Conservation (phyloP, 2,888 invertebrate genomes). For the Reticulitermes lucifugus region DNA sequence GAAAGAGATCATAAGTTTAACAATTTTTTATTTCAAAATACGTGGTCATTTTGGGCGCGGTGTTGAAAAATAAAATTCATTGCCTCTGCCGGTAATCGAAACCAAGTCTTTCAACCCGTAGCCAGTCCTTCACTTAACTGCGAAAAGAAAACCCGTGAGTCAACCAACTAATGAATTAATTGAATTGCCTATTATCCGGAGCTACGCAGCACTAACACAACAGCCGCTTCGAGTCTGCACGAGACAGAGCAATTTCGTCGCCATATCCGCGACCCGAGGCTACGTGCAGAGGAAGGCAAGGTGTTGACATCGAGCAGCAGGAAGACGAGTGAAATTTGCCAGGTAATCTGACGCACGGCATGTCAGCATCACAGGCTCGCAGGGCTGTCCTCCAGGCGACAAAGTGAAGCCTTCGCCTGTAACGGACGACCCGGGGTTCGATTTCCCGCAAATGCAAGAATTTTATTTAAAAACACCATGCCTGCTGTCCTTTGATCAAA, state of each 20-base stretch:
- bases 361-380: not conserved
- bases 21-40: no score
- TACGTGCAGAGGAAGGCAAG: conserved; percentile 15
- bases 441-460: not conserved
- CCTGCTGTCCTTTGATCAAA: no score
- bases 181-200: not conserved
- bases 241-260: conserved; percentile 39
- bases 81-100: no score
- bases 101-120: no score
- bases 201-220: not conserved
- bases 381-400: not conserved
- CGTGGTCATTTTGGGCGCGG: no score
- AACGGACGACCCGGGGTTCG: not conserved
- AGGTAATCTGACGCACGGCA: conserved; percentile 32
- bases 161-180: no score
- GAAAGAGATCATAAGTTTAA: no score
- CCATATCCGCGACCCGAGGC: conserved; percentile 32
- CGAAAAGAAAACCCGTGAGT: no score
- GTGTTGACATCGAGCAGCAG: conserved; percentile 17
- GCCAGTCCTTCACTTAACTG: no score
- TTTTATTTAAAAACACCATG: no score
- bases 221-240: conserved; percentile 8
- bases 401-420: not conserved
- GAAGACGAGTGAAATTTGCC: conserved; percentile 40
- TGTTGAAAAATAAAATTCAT: no score